phyloP scores from a whole-genome alignment of 2,888 invertebrate species.

The Rutpela maculata region DNA sequence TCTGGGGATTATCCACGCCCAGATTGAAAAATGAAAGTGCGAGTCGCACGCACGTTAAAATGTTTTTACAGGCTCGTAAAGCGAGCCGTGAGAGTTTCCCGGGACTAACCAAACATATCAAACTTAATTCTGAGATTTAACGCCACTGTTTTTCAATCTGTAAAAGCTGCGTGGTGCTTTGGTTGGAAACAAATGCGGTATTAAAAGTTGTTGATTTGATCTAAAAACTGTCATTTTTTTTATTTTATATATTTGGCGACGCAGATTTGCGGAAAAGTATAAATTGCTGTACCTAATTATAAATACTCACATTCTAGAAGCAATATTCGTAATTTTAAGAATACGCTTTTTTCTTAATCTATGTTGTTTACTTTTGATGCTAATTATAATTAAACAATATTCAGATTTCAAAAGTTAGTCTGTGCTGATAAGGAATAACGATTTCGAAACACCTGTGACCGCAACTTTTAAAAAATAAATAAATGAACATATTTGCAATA shows the following conservation, averaged over 20 bases:
- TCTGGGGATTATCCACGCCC: slow-evolving; percentile 26
- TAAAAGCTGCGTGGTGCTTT: slow-evolving; percentile 16
- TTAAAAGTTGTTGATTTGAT: slow-evolving; percentile 17
- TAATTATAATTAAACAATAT: too few relatives aligned
- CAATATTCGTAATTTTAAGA: too few relatives aligned
- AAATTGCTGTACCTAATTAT: too few relatives aligned
- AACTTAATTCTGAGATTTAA: slow-evolving; percentile 14
- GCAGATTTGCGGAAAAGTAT: not conserved
- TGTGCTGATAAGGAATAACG: not conserved
- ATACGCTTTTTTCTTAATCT: too few relatives aligned
- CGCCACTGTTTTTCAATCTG: slow-evolving; percentile 25
- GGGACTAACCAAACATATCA: slow-evolving; percentile 24
- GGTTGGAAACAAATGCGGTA: not conserved
- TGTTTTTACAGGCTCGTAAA: slow-evolving; percentile 26
- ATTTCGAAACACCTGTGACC: too few relatives aligned
- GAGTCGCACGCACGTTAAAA: slow-evolving; percentile 28
- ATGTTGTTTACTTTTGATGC: too few relatives aligned
- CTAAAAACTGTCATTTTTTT: slow-evolving; percentile 1
- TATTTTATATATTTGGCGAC: not conserved
- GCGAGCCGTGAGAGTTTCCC: slow-evolving; percentile 20
- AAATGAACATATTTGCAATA: too few relatives aligned
- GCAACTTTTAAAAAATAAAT: too few relatives aligned
- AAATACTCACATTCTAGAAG: too few relatives aligned
- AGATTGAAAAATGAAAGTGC: slow-evolving; percentile 33
- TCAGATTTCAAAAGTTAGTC: too few relatives aligned